Conservation (phyloP, 1,140 invertebrate species). For the Neodiprion lecontei region DNA sequence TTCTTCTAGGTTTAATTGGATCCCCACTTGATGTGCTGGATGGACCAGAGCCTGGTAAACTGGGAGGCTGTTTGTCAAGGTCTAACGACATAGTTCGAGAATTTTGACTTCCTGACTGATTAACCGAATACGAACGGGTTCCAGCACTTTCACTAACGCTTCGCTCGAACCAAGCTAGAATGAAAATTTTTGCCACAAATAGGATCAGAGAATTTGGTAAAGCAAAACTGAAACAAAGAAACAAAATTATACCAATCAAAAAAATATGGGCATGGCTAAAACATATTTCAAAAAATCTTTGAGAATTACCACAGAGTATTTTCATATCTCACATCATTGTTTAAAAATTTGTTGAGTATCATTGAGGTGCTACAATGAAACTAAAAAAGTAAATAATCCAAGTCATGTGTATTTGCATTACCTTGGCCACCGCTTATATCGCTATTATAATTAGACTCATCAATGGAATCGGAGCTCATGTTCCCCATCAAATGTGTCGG, state of each 20-base stretch:
- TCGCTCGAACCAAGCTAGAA: constrained; percentile 66
- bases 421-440: constrained; percentile 50
- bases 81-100: constrained; percentile 73
- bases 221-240: no score
- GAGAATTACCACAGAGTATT: neutral
- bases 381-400: no score
- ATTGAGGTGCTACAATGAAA: no score
- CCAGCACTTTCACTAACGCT: constrained; percentile 62
- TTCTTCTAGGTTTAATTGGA: constrained; percentile 51
- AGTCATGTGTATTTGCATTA: constrained; percentile 20
- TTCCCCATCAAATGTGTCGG: constrained; percentile 71
- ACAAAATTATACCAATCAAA: no score
- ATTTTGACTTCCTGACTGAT: constrained; percentile 56
- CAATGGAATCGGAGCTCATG: constrained; percentile 39
- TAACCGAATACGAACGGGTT: constrained; percentile 37
- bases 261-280: no score
- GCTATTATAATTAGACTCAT: constrained; percentile 46
- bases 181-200: neutral
- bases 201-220: neutral
- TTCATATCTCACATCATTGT: neutral
- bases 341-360: constrained; percentile 8
- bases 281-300: constrained; percentile 11
- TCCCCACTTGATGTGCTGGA: constrained; percentile 54
- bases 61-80: constrained; percentile 67
- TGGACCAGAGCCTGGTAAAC: constrained; percentile 57